phyloP scores from a whole-genome alignment of 2,888 invertebrate species.

The Aelia acuminata region DNA sequence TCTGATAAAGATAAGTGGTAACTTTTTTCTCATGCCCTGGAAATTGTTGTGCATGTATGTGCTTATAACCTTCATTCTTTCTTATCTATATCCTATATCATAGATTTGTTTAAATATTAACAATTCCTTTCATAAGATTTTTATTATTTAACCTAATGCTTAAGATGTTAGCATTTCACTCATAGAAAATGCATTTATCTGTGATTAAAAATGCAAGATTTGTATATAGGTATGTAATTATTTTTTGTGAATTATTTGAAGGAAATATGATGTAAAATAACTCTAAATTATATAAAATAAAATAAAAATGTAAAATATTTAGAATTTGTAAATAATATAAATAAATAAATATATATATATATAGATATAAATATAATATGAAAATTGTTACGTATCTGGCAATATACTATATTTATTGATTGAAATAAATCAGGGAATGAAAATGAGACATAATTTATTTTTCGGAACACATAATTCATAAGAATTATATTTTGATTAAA shows the following conservation, averaged over 20 bases:
- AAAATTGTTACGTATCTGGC: constrained; percentile 37
- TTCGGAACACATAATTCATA: not conserved
- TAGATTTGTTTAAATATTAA: not conserved
- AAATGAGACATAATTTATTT: not conserved
- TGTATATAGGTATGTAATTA: constrained; percentile 45
- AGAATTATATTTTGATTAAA: not conserved
- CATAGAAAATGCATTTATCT: constrained; percentile 10
- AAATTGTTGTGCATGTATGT: constrained; percentile 17
- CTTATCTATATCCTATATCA: not conserved
- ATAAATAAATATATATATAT: not conserved
- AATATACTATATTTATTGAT: constrained; percentile 1
- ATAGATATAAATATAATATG: not conserved
- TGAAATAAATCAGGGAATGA: constrained; percentile 26
- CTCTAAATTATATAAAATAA: not conserved
- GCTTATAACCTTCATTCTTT: not conserved
- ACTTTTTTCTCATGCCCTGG: not conserved
- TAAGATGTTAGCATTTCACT: constrained; percentile 16
- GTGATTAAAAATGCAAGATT: constrained; percentile 37
- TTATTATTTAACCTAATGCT: constrained; percentile 7
- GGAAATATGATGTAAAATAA: constrained; percentile 19
- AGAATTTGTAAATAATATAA: constrained; percentile 18
- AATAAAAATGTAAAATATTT: not conserved
- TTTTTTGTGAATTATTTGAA: constrained; percentile 41
- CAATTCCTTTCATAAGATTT: not conserved
- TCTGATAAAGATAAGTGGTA: not conserved